A percentile compares a stretch with the other conserved stretches of the same genome.
Evolutionary conservation across 2,113 vertebrate genomes (phyloP).

Genomic region (Arenaria interpres): DNA sequence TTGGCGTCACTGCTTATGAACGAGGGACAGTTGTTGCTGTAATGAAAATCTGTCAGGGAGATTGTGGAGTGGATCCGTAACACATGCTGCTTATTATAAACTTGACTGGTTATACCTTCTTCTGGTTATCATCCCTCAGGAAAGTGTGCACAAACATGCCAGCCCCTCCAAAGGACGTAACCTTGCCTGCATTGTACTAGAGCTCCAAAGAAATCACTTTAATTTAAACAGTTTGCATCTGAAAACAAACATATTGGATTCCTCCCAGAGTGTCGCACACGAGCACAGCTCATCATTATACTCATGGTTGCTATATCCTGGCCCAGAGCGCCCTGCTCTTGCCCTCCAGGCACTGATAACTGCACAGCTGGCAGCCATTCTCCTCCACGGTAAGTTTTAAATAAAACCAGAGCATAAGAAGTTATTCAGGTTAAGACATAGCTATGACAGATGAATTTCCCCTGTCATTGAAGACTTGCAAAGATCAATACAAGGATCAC

Average conservation of each 20-base stretch:
- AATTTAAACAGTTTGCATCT: background rate
- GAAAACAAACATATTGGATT: background rate
- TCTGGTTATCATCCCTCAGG: background rate
- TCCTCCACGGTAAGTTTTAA: background rate
- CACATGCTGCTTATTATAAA: background rate
- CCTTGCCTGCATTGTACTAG: background rate
- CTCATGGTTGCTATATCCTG: background rate
- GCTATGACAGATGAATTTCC: background rate
- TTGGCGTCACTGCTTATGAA: background rate
- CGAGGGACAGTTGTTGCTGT: background rate
- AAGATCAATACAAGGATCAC: background rate
- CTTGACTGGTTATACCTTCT: background rate
- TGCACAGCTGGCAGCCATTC: background rate
- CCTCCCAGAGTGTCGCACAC: background rate
- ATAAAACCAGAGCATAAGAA: background rate
- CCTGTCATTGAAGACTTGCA: background rate
- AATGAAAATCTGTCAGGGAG: background rate
- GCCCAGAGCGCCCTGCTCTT: background rate
- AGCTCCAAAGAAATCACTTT: background rate
- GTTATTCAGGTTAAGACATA: background rate
- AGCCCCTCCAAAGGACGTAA: background rate
- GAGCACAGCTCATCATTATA: background rate
- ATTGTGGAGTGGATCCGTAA: background rate
- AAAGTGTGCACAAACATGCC: background rate
- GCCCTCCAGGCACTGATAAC: background rate